Conservation (phyloP, 2,888 invertebrate genomes). For the Rhagonycha lutea region DNA sequence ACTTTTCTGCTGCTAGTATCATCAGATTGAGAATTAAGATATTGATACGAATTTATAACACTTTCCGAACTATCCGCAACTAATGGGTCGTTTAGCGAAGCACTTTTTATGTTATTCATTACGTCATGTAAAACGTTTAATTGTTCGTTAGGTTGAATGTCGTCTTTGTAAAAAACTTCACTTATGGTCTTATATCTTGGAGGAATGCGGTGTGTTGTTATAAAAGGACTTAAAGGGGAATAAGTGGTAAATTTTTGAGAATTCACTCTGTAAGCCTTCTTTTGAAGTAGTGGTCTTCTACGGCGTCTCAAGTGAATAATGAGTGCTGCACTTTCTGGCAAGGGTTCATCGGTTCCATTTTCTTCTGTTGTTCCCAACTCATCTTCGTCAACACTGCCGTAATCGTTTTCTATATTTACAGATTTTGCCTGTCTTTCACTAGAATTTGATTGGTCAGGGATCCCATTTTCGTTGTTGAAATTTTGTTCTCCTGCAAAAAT, state of each 20-base stretch:
- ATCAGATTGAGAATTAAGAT: not conserved
- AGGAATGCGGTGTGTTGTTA: not conserved
- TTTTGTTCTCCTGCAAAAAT: not conserved
- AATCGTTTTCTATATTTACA: not conserved
- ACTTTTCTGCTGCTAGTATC: not conserved
- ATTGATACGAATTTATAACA: not conserved
- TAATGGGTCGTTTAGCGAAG: conserved; percentile 34
- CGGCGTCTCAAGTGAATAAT: not conserved
- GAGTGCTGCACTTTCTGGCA: not conserved
- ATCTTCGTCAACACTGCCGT: not conserved
- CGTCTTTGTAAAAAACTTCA: conserved; percentile 52
- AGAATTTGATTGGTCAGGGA: not conserved
- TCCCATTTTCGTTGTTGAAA: not conserved
- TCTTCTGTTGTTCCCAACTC: not conserved
- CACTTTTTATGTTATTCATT: conserved; percentile 55
- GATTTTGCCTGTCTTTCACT: not conserved
- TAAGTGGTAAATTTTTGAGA: not conserved
- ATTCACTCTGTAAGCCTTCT: not conserved
- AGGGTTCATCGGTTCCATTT: not conserved
- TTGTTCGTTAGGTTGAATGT: conserved; percentile 54
- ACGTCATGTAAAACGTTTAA: conserved; percentile 58
- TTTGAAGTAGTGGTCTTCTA: not conserved
- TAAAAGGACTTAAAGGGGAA: not conserved
- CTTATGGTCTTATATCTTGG: conserved; percentile 37
- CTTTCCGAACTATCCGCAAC: not conserved